phyloP scores from a whole-genome alignment of 2,888 invertebrate species.

The Lepidonotus clava region DNA sequence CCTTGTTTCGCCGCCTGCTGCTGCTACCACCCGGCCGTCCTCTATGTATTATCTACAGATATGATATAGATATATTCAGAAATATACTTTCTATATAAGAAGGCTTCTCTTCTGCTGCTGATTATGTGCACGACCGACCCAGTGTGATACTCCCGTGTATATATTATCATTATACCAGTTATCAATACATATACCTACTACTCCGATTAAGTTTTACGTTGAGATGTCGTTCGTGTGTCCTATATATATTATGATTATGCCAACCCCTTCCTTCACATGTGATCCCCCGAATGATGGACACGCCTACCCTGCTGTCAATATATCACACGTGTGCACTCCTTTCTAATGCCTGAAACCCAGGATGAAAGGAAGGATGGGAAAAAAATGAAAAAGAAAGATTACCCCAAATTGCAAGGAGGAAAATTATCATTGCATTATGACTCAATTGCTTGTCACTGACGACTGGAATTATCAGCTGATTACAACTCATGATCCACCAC shows the following conservation, averaged over 20 bases:
- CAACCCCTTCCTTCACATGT: slow-evolving; percentile 33
- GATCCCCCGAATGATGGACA: slow-evolving; percentile 36
- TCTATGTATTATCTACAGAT: no score
- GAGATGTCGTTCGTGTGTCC: slow-evolving; percentile 41
- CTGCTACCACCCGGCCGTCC: background rate
- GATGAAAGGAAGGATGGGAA: background rate
- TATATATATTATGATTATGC: no score
- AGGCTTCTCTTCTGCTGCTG: slow-evolving; percentile 23
- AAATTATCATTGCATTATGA: no score
- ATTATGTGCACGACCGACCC: slow-evolving; percentile 20
- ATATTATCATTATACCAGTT: no score
- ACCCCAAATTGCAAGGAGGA: no score
- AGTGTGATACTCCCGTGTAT: background rate
- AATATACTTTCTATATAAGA: slow-evolving; percentile 18
- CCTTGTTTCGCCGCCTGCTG: slow-evolving; percentile 23
- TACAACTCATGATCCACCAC: no score
- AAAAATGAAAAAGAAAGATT: no score
- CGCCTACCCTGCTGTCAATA: slow-evolving; percentile 9
- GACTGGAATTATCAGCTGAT: no score
- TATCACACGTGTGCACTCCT: background rate
- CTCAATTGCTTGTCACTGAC: no score
- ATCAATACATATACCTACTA: background rate
- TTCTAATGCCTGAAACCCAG: background rate
- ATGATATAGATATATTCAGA: no score
- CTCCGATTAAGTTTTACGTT: slow-evolving; percentile 27